Evolutionary conservation across 2,888 invertebrate species (phyloP).

Genomic region (Polietes domitor): DNA sequence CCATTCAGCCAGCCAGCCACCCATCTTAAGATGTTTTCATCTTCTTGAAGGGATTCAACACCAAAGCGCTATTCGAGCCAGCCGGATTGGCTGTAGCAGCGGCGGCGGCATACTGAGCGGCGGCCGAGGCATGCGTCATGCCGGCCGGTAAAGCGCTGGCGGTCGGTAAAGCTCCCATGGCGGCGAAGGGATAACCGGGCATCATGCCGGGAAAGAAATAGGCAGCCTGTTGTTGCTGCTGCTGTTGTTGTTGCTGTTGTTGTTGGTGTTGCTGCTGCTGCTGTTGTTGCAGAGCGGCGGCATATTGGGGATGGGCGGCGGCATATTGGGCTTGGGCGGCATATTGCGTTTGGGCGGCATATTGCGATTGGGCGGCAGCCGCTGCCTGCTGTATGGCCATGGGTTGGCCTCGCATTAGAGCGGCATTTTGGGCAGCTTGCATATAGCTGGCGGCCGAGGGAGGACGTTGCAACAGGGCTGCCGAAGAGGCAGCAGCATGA

Average conservation of each 20-base stretch:
- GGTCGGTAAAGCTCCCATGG: conserved; percentile 77
- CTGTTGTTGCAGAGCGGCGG: conserved; percentile 58
- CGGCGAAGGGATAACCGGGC: conserved; percentile 82
- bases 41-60: conserved; percentile 93
- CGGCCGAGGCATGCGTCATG: conserved; percentile 75
- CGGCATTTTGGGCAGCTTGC: conserved; percentile 64
- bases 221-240: conserved; percentile 71
- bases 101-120: conserved; percentile 68
- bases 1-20: background rate
- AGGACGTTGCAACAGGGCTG: conserved; percentile 68
- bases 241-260: conserved; percentile 59
- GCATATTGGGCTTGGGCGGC: conserved; percentile 66
- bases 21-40: conserved; percentile 87
- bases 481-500: conserved; percentile 48
- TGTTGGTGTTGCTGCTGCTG: conserved; percentile 65
- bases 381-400: conserved; percentile 67
- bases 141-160: conserved; percentile 70
- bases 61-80: conserved; percentile 80
- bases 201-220: conserved; percentile 82
- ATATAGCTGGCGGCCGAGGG: conserved; percentile 69
- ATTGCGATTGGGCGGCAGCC: conserved; percentile 69
- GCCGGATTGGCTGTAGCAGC: conserved; percentile 72
- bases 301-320: conserved; percentile 70
- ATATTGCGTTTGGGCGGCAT: conserved; percentile 70
- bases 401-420: conserved; percentile 57